Evolutionary conservation across 2,113 vertebrate genomes (phyloP).

Genomic region (Sebastes fasciatus): DNA sequence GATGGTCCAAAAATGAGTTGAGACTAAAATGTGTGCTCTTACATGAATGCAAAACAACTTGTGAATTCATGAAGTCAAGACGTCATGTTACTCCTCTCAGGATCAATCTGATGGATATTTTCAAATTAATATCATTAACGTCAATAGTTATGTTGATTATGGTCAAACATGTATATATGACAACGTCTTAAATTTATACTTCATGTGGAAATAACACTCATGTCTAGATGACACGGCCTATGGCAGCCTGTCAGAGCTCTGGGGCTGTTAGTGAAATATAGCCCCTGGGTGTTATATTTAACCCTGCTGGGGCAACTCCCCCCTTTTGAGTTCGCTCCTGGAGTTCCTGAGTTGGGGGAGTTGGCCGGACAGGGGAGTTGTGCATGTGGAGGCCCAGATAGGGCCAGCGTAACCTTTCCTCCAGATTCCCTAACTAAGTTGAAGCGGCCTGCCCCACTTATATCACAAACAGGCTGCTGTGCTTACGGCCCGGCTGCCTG

Average conservation of each 20-base stretch:
- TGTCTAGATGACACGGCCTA: constrained; percentile 8
- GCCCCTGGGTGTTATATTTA: constrained; percentile 74
- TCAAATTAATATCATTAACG: neutral
- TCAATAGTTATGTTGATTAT: neutral
- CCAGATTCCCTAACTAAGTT: constrained; percentile 74
- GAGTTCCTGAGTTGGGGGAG: constrained; percentile 65
- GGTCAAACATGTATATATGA: neutral
- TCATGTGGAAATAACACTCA: constrained; percentile 13
- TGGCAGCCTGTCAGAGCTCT: constrained; percentile 48
- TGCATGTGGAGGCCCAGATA: constrained; percentile 68
- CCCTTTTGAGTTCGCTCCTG: constrained; percentile 53
- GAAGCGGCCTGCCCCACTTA: constrained; percentile 71
- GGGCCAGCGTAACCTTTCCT: constrained; percentile 80
- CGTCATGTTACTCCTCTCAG: neutral
- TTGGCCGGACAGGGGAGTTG: constrained; percentile 65
- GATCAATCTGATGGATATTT: neutral
- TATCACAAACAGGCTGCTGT: constrained; percentile 77
- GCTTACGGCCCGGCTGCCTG: constrained; percentile 55
- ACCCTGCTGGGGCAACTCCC: constrained; percentile 57
- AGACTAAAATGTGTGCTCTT: neutral
- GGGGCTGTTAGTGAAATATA: no score
- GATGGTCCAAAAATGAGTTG: neutral
- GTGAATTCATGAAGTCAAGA: neutral
- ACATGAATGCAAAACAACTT: neutral
- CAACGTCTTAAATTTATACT: constrained; percentile 12